Conservation (phyloP, 2,113 vertebrate species). For the Formicarius rufipectus region DNA sequence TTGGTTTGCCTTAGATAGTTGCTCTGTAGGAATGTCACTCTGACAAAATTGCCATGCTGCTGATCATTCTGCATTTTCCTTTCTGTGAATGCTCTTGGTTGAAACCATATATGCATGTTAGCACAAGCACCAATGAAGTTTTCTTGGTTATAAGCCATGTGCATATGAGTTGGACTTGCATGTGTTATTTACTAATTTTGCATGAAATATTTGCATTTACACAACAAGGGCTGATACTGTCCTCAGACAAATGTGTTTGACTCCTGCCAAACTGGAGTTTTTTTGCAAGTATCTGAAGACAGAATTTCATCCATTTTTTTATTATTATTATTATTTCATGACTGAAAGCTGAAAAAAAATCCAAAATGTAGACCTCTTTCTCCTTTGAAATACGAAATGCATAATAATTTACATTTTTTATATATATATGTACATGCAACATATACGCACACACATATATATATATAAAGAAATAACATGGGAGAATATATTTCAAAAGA, state of each 20-base stretch:
- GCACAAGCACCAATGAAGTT: constrained; percentile 52
- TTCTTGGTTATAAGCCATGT: constrained; percentile 67
- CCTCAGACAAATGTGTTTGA: constrained; percentile 22
- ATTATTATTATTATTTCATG: constrained; percentile 50
- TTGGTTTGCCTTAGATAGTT: constrained; percentile 73
- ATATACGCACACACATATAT: background rate
- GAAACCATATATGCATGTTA: constrained; percentile 76
- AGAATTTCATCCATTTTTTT: constrained; percentile 43
- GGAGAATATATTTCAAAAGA: constrained; percentile 24
- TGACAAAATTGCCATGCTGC: constrained; percentile 54
- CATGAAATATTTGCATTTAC: constrained; percentile 82
- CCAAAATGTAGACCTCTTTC: constrained; percentile 9
- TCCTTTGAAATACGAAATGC: constrained; percentile 24
- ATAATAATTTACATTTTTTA: constrained; percentile 23
- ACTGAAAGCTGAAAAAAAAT: constrained; percentile 53
- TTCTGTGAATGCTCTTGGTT: constrained; percentile 69
- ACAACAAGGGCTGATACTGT: background rate
- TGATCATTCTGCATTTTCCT: constrained; percentile 71
- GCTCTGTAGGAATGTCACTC: constrained; percentile 72
- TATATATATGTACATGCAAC: background rate
- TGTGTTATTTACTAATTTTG: constrained; percentile 78
- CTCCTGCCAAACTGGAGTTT: background rate
- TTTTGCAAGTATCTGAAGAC: background rate
- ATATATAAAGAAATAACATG: background rate
- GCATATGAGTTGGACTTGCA: constrained; percentile 72